Evolutionary conservation across 2,113 vertebrate species (phyloP), one percentile per base, ranked within the genome.

Genomic region (Raja brachyura): DNA sequence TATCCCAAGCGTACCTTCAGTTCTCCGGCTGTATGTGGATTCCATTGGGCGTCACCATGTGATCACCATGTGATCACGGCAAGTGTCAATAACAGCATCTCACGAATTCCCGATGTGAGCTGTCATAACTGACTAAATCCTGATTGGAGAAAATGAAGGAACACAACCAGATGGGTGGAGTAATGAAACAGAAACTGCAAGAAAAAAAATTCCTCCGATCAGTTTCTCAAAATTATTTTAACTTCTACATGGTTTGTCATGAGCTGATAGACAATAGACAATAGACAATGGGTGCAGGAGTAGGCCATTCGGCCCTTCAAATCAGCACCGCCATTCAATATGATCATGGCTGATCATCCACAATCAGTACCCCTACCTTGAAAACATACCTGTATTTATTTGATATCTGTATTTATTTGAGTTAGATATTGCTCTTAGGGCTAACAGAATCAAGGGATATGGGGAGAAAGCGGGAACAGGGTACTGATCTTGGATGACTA

Each of bases 71-170:
- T 90, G 86, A 68, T 90, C 4, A 61, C 68, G 66, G 63, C 66
- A 39, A 18, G 73, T 73, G 88, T 73, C 66, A 28, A 22, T 73
- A 68, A 74, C 39, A 92, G 39, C 5, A 73, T 54, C 90, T 73
- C 66, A 92, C 48, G 68, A 92, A 92, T 92, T 92, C 90, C 90
- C 48, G 90, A 74, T 48, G 33, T 92, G 68, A 92, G 73, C 66
- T 54, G 66, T 48, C 90, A 92, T 92, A 25, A 92, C 90, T 92
- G 90, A 92, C 68, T 90, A 70, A 92, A 92, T 48, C 90, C 68
- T 54, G 68, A 73, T 73, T 92, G 90, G 90, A 92, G 68, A 39
- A 92, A 92, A 92, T 92, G 66, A 33, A 92, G 90, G 68, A 92
- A 63, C 39, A 73, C 68, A 25, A 73, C 14, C 7, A 92, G 90